Evolutionary conservation across 2,797 vertebrate species (phyloP), one percentile per base, ranked within the genome.

Genomic region (Iguana delicatissima): DNA sequence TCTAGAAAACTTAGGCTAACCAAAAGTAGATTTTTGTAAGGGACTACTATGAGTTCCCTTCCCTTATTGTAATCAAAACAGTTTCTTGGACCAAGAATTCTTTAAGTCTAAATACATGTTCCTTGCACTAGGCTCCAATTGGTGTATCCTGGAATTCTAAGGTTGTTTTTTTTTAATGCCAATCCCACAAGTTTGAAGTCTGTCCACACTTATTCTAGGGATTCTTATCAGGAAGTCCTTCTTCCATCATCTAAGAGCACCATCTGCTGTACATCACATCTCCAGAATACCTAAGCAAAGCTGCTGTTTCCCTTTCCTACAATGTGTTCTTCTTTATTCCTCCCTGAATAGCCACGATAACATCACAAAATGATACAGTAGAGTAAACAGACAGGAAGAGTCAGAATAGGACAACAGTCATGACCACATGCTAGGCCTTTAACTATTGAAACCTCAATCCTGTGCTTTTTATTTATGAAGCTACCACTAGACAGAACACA

Each of bases 321-420:
- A 14, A 35, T 35, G 32, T 35, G 29, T 8, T 80, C 42, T 20
- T 50, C 32, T 77, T 59, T 86, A 50, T 52, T 62, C 42, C 6
- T 67, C 13, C 16, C 38, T 32, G 29, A 6, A 79, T 62, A 46
- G 46, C n/a, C 12, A 79, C 46, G 35, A 42, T 77, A 86, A 86
- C 38, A 79, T n/a, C 18, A 64, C 10, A 80, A 88, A 52, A 12
- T 1, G 0, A 18, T 1, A 0, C 35, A 14, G 1, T 64, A 57
- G 52, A 6, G 73, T 46, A 73, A 80, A 26, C 46, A 46, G 55
- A 69, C 64, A 57, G 67, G 72, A 35, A 87, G 77, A 80, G 14
- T 38, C 13, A 80, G 42, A 93, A 92, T 16, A 86, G 89, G 52
- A 52, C 18, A 59, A 38, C 77, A 46, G 57, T 22, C 16, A 55